Evolutionary conservation across 2,113 vertebrate genomes (phyloP), one percentile per base, ranked within the genome.

Genomic region (Saccopteryx leptura): DNA sequence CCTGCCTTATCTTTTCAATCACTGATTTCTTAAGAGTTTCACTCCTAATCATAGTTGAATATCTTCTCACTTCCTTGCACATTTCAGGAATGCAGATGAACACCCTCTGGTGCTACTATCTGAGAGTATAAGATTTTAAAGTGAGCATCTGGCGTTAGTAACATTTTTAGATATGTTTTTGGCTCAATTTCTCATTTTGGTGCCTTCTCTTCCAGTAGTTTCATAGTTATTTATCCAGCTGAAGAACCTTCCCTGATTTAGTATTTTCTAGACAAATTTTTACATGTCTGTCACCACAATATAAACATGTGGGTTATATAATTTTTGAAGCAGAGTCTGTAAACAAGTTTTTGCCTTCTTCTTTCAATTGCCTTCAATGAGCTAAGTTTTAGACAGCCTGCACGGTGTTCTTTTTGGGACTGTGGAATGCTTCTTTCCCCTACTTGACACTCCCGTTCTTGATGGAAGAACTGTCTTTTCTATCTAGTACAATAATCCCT

Each of bases 81-180:
- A 24, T 74, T 97, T 97, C 18, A 68, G 69, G 88, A 96, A 96
- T 94, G 94, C 88, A 94, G 92, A 76, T 11, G 91, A 96, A 56
- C 56, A 58, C 71, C 69, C 61, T 31, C 50, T 93, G 19, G 69
- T 93, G 18, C 72, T 88, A 0, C 76, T 94, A 18, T 85, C 92
- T 61, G 65, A 91, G 78, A 90, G 46, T 39, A 24, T 85, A 95
- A 95, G 91, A 81, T 88, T 96, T 97, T 95, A 46, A 28, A 79
- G 91, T 92, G 54, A 96, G 52, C 74, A 96, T 97, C 96, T 98
- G 97, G 54, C 61, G 92, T 94, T 93, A 97, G 95, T 79, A 81
- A 78, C 74, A 95, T 97, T 97, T 97, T 28, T 96, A 94, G 58
- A 79, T 94, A 31, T 61, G 79, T 97, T 96, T 58, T 97, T 96